Evolutionary conservation across 2,797 vertebrate species (phyloP).

Genomic region (Pachyuromys duprasi): DNA sequence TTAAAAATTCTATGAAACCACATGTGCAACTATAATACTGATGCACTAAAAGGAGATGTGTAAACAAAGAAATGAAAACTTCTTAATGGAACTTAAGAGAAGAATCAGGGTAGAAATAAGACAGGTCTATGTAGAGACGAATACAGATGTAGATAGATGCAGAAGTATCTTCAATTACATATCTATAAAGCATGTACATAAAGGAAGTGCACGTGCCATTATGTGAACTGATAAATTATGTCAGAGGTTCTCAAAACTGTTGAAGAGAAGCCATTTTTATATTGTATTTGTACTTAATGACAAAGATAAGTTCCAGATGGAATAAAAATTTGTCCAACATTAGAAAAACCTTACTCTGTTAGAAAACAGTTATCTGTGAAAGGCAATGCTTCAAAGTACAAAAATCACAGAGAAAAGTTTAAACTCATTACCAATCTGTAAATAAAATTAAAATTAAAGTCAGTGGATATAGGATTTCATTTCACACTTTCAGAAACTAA

Average conservation of each 20-base stretch:
- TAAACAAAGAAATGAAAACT: not conserved
- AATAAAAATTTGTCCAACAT: not conserved
- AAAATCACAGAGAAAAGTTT: not conserved
- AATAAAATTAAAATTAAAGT: not conserved
- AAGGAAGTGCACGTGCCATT: not conserved
- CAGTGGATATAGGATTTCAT: not conserved
- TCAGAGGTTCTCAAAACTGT: not conserved
- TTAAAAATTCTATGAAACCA: not conserved
- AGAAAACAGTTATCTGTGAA: not conserved
- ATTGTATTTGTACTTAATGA: not conserved
- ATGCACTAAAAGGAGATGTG: not conserved
- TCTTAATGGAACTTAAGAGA: not conserved
- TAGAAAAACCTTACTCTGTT: conserved; percentile 28
- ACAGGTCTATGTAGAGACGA: not conserved
- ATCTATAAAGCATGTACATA: not conserved
- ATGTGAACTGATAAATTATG: not conserved
- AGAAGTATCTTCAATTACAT: not conserved
- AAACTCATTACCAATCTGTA: not conserved
- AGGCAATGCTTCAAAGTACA: not conserved
- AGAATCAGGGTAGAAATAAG: not conserved
- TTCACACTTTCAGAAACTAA: not conserved
- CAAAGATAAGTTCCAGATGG: conserved; percentile 38
- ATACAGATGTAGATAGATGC: not conserved
- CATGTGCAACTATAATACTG: not conserved
- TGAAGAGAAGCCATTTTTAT: not conserved